phyloP scores from a whole-genome alignment of 2,888 invertebrate genomes.

The Aleiodes testaceus region DNA sequence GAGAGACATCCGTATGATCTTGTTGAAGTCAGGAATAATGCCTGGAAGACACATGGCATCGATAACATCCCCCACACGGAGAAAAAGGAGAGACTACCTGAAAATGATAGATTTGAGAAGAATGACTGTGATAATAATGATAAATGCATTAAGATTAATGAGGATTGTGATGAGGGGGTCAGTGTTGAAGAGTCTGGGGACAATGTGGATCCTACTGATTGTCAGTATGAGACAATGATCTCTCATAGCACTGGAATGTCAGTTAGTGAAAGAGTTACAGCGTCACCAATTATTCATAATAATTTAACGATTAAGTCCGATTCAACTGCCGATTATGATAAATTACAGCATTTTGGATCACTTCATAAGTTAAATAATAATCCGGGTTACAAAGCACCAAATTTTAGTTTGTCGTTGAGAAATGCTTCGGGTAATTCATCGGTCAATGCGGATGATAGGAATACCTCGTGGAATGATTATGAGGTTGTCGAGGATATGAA shows the following conservation, averaged over 20 bases:
- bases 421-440: slow-evolving; percentile 50
- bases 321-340: slow-evolving; percentile 80
- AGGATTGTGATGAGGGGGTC: slow-evolving; percentile 31
- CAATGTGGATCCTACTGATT: slow-evolving; percentile 59
- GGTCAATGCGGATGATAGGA: slow-evolving; percentile 49
- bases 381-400: slow-evolving; percentile 81
- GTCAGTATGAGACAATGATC: slow-evolving; percentile 65
- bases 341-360: slow-evolving; percentile 86
- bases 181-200: slow-evolving; percentile 8
- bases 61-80: slow-evolving; percentile 84
- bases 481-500: slow-evolving; percentile 82
- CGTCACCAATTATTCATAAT: slow-evolving; percentile 64
- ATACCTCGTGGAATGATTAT: slow-evolving; percentile 80
- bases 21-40: slow-evolving; percentile 84
- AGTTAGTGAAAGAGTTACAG: slow-evolving; percentile 47
- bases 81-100: slow-evolving; percentile 61
- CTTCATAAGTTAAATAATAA: slow-evolving; percentile 80
- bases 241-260: slow-evolving; percentile 53
- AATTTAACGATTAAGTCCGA: slow-evolving; percentile 55
- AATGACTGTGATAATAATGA: slow-evolving; percentile 4
- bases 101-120: no score
- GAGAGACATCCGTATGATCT: slow-evolving; percentile 82
- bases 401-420: slow-evolving; percentile 53
- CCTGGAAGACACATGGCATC: slow-evolving; percentile 87
- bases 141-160: slow-evolving; percentile 27